Percentiles rank a stretch among this genome's conserved stretches.
phyloP scores from a whole-genome alignment of 2,113 vertebrate genomes.

The Ramphastos sulfuratus region DNA sequence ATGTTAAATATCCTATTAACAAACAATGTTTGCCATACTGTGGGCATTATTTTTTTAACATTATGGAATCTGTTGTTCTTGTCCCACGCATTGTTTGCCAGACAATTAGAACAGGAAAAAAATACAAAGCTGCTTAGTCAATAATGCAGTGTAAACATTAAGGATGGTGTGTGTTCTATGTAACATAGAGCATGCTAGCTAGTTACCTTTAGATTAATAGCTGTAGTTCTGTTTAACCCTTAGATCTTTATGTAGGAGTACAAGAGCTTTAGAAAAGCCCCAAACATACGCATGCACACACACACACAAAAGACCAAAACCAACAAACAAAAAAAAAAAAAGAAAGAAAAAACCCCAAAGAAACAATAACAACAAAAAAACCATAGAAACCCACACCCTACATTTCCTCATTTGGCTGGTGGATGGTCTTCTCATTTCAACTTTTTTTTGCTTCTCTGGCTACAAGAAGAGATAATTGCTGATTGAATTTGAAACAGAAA shows the following conservation, averaged over 20 bases:
- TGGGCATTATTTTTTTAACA: conserved; percentile 17
- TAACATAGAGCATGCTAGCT: background rate
- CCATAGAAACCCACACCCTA: background rate
- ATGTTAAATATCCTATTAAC: conserved; percentile 33
- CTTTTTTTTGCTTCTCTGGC: background rate
- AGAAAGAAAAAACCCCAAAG: no score
- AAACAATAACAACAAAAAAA: no score
- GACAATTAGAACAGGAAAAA: conserved; percentile 1
- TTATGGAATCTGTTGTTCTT: background rate
- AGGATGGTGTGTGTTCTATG: background rate
- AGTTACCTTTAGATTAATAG: background rate
- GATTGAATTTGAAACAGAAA: conserved; percentile 6
- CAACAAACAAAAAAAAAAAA: background rate
- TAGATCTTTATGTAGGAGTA: background rate
- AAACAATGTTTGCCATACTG: conserved; percentile 29
- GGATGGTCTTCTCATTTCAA: background rate
- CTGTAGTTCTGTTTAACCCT: background rate
- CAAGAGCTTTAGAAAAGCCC: background rate
- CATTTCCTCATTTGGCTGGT: background rate
- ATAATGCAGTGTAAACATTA: background rate
- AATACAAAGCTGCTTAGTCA: background rate
- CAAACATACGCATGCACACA: no score
- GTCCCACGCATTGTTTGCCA: background rate
- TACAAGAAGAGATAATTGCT: background rate
- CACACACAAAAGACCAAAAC: background rate